Percentiles rank a stretch among this genome's conserved stretches.
These are phyloP conservation scores for Felis catus DNA, from an alignment of 2,113 vertebrate species.

Conservation along the genomic window F.catus_Fca126_mat1.0 CM031422.1:31215501-31216000, in stretches of 20 bases:
- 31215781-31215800: neutral
- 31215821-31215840: neutral
- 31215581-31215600: neutral
- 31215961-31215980: too few species aligned
- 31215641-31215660: neutral
- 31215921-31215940: too few species aligned
- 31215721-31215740: neutral
- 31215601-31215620: neutral
- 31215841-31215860: neutral
- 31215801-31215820: neutral
- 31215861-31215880: neutral
- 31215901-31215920: too few species aligned
- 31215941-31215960: too few species aligned
- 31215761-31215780: neutral
- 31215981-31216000: too few species aligned
- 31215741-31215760: neutral
- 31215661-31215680: neutral
- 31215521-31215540: neutral
- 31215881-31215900: neutral
- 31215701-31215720: neutral
- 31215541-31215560: neutral
- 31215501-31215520: neutral
- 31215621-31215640: neutral
- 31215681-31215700: neutral
- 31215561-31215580: neutral